Evolutionary conservation across 2,888 invertebrate species (phyloP).

Genomic region (Clunio marinus): DNA sequence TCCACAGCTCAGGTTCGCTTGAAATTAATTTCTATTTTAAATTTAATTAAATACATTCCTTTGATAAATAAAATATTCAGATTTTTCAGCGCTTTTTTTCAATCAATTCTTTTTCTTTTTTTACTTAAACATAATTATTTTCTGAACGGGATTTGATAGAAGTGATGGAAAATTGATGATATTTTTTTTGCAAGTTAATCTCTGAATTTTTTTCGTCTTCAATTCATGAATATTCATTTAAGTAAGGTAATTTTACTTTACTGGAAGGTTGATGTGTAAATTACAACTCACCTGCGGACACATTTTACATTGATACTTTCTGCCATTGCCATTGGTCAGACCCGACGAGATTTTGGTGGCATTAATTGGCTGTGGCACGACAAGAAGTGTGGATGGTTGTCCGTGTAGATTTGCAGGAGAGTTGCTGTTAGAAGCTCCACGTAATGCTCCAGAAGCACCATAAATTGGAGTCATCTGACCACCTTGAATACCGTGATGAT

Average conservation of each 20-base stretch:
- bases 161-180: conserved; percentile 27
- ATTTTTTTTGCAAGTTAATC: not conserved
- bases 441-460: conserved; percentile 43
- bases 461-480: conserved; percentile 44
- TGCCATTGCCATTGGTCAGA: conserved; percentile 47
- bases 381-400: conserved; percentile 64
- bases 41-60: conserved; percentile 31
- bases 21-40: conserved; percentile 32
- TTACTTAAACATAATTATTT: conserved; percentile 21
- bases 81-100: not conserved
- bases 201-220: not conserved
- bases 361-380: conserved; percentile 84
- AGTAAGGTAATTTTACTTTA: not conserved
- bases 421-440: conserved; percentile 44
- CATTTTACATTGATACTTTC: conserved; percentile 96
- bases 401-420: conserved; percentile 49
- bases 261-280: not conserved
- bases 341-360: conserved; percentile 59
- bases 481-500: conserved; percentile 50
- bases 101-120: not conserved
- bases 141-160: conserved; percentile 17
- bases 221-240: conserved; percentile 8
- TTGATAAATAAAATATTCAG: conserved; percentile 20
- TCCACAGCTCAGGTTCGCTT: conserved; percentile 18
- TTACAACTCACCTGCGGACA: conserved; percentile 51